Evolutionary conservation across 2,888 invertebrate genomes (phyloP), one percentile per base, ranked within the genome.

Genomic region (Anodontia alba): DNA sequence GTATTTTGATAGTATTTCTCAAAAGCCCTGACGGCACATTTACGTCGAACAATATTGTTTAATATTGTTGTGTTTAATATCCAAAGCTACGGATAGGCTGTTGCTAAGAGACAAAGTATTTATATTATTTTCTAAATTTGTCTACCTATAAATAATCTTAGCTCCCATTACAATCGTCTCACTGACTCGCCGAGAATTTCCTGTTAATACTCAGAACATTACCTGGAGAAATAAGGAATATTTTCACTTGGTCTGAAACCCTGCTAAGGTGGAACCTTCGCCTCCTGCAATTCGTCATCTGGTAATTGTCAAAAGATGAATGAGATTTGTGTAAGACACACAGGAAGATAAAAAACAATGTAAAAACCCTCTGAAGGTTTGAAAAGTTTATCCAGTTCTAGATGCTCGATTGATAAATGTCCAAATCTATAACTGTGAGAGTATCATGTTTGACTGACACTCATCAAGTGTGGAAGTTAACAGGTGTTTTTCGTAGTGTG

Each of bases 401-500:
- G 54, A 54, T 54, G 7, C 5, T 2, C n/a, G 26, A 54, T 54
- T 54, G 54, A 54, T 54, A 54, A 54, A 23, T 54, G 54, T 54
- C 54, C 54, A 54, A 54, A 7, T 54, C 54, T 54, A n/a, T 26
- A 54, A 26, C 54, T 54, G 54, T 23, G 54, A 10, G 33, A 62
- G 33, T 62, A 62, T 62, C 62, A 33, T 62, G 33, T 8, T 33
- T 62, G 62, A 62, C 33, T 62, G 62, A 62, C 62, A 62, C 62
- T 33, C 17, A 29, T 62, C 62, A 62, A 62, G 62, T 62, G 62
- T 62, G 31, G 33, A 62, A 62, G 33, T 62, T 62, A 62, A 62
- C 62, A 62, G 62, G 62, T 62, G 62, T 62, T 62, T 20, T 62
- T 62, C 62, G 17, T n/a, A 62, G 62, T 33, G 62, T 33, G 33